Conservation (phyloP, 1,140 invertebrate species). For the Neomicropteryx cornuta region DNA sequence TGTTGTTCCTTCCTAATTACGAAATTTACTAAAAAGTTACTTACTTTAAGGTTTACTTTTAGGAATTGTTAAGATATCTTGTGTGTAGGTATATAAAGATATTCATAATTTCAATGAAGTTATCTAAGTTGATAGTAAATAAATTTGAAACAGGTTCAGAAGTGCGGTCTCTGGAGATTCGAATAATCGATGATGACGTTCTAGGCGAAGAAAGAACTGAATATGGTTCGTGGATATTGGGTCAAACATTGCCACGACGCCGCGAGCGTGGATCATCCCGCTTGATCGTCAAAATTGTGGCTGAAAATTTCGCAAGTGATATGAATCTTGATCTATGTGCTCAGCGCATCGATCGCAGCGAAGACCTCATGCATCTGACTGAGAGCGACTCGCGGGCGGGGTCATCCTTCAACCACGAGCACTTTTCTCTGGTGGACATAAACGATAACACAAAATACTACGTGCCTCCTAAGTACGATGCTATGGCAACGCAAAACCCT, state of each 20-base stretch:
- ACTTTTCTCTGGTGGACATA: constrained; percentile 2
- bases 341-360: constrained; percentile 15
- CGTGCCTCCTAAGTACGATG: no score
- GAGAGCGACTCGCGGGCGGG: neutral
- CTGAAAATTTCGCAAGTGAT: constrained; percentile 18
- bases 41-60: no score
- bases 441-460: constrained; percentile 4
- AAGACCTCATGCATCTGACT: neutral
- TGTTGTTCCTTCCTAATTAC: no score
- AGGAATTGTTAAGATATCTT: no score
- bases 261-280: constrained; percentile 22
- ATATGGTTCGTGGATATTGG: constrained; percentile 27
- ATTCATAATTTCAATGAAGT: constrained; percentile 23
- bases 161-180: constrained; percentile 28
- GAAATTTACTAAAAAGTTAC: no score
- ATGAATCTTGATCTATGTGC: constrained; percentile 28
- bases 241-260: constrained; percentile 18
- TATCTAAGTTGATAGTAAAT: constrained; percentile 30
- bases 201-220: constrained; percentile 16
- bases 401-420: neutral
- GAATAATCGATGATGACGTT: constrained; percentile 19
- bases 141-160: constrained; percentile 27
- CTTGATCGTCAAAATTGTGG: constrained; percentile 26
- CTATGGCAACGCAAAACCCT: neutral
- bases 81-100: no score